These are phyloP conservation scores for Cyclophora albipunctata DNA, from an alignment of 2,888 invertebrate species.

Conservation along the genomic window DNA sequence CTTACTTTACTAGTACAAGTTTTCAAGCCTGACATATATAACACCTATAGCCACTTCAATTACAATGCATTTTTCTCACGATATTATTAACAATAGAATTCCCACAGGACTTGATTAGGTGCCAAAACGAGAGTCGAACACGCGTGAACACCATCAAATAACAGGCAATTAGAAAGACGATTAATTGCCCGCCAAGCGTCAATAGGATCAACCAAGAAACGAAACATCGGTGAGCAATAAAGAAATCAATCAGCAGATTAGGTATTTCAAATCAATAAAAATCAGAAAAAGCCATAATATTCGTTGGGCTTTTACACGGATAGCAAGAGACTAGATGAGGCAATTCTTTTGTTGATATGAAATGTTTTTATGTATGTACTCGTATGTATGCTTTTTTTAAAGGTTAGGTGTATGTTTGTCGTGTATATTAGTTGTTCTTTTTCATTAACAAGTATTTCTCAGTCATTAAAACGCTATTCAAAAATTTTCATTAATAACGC, in stretches of 20 bases:
- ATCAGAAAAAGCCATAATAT: conserved; percentile 62
- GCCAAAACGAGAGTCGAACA: conserved; percentile 59
- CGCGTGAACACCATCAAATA: conserved; percentile 65
- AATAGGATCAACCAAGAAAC: conserved; percentile 59
- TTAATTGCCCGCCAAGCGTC: conserved; percentile 62
- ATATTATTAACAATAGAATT: conserved; percentile 35
- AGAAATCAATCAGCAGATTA: conserved; percentile 74
- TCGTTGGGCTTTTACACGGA: conserved; percentile 37
- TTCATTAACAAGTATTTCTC: too few relatives aligned
- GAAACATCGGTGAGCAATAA: conserved; percentile 61
- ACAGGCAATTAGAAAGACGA: conserved; percentile 58
- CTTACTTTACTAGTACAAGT: too few relatives aligned
- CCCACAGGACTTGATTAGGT: conserved; percentile 66
- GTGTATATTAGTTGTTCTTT: too few relatives aligned
- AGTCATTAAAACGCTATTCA: too few relatives aligned
- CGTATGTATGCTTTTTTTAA: background rate
- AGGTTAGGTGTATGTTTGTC: too few relatives aligned
- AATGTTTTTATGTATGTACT: background rate
- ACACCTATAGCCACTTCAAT: too few relatives aligned
- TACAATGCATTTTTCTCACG: conserved; percentile 23
- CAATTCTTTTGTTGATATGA: background rate
- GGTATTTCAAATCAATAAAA: conserved; percentile 74
- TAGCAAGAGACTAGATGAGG: conserved; percentile 33
- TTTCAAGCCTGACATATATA: too few relatives aligned
- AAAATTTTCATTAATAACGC: too few relatives aligned